Conservation (phyloP, 2,888 invertebrate genomes). For the Elgonia sp. region DNA sequence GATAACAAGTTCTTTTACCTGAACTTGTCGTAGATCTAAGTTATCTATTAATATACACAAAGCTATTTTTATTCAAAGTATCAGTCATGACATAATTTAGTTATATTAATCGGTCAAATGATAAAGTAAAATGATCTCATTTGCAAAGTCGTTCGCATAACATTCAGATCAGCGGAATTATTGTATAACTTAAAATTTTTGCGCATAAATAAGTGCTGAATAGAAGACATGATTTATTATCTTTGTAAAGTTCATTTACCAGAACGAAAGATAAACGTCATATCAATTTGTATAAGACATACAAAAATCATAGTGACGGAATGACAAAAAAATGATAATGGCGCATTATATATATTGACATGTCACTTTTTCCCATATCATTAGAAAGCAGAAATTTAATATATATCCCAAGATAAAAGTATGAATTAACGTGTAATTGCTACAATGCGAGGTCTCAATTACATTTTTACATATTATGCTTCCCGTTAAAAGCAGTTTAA, state of each 20-base stretch:
- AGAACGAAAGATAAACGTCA: too few relatives aligned
- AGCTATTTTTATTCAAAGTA: constrained; percentile 27
- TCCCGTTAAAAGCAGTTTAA: constrained; percentile 17
- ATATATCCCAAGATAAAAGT: constrained; percentile 18
- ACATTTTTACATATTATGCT: constrained; percentile 18
- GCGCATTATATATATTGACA: not conserved
- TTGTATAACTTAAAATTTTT: too few relatives aligned
- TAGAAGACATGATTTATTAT: too few relatives aligned
- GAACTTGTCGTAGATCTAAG: constrained; percentile 36
- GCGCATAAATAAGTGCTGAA: too few relatives aligned
- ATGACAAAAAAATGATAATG: not conserved
- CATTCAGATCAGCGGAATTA: not conserved
- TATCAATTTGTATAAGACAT: too few relatives aligned
- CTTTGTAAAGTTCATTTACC: too few relatives aligned
- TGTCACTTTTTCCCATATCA: constrained; percentile 22
- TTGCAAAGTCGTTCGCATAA: not conserved
- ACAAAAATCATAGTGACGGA: not conserved
- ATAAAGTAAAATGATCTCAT: constrained; percentile 6
- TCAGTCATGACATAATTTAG: not conserved
- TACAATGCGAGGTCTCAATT: constrained; percentile 30
- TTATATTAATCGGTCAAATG: not conserved
- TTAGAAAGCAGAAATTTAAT: constrained; percentile 49
- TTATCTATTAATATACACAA: constrained; percentile 23
- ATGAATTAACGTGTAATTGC: constrained; percentile 35
- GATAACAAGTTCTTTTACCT: constrained; percentile 40